Conservation (phyloP, 2,797 vertebrate genomes). For the Gallinago nigripennis region DNA sequence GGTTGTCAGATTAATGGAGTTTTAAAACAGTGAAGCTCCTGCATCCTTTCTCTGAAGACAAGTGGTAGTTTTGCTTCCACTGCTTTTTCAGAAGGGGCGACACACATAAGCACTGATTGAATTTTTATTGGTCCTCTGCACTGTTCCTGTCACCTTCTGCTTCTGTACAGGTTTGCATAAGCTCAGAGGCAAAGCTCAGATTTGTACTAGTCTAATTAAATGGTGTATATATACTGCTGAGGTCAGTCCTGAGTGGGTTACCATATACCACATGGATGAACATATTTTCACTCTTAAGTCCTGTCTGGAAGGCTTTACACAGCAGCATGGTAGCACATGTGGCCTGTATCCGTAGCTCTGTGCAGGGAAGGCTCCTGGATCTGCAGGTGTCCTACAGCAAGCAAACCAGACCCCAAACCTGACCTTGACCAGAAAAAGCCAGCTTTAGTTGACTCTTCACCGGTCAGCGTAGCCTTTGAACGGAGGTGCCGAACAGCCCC, state of each 20-base stretch:
- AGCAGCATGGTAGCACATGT: background rate
- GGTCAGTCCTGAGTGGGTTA: background rate
- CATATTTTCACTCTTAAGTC: background rate
- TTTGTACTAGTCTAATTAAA: background rate
- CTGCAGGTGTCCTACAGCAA: background rate
- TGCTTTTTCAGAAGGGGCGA: background rate
- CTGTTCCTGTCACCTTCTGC: background rate
- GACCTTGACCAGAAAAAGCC: background rate
- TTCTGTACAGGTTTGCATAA: background rate
- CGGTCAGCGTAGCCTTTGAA: background rate
- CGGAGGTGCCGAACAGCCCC: background rate
- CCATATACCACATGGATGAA: background rate
- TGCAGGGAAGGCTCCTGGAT: background rate
- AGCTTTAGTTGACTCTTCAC: background rate
- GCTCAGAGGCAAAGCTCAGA: background rate
- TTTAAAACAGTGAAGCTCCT: background rate
- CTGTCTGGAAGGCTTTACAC: background rate
- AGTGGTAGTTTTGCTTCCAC: background rate
- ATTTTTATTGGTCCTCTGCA: background rate
- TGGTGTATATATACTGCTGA: background rate
- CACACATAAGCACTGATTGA: background rate
- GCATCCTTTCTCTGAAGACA: background rate
- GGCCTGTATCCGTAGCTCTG: background rate
- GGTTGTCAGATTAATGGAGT: background rate
- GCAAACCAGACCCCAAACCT: background rate